These are phyloP conservation scores for Sternotherus odoratus DNA, from an alignment of 2,797 vertebrate species.

Conservation along the genomic window DNA sequence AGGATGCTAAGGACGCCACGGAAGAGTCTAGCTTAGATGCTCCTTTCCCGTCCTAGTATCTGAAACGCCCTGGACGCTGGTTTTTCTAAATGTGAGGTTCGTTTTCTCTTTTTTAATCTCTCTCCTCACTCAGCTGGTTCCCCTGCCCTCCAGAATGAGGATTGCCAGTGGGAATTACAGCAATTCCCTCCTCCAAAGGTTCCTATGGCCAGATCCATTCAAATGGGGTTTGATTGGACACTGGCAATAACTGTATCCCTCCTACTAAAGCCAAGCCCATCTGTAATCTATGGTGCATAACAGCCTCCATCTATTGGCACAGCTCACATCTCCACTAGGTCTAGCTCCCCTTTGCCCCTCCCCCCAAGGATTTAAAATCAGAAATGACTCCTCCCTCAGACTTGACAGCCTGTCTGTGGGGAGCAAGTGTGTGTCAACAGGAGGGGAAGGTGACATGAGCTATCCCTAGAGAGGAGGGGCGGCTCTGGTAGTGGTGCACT, in stretches of 20 bases:
- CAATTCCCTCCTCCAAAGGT: not conserved
- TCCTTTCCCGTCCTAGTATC: not conserved
- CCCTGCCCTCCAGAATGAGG: too few species aligned
- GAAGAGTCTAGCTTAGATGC: not conserved
- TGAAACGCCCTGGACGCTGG: not conserved
- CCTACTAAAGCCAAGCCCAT: not conserved
- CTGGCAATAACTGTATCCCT: not conserved
- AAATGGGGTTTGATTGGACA: not conserved
- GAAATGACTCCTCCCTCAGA: not conserved
- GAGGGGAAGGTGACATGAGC: not conserved
- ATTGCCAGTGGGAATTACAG: not conserved
- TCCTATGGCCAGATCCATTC: not conserved
- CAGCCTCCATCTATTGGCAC: not conserved
- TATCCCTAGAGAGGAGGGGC: not conserved
- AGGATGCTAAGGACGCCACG: not conserved
- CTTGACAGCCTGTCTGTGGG: not conserved
- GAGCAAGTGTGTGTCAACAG: not conserved
- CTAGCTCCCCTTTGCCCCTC: too few species aligned
- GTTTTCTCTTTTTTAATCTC: not conserved
- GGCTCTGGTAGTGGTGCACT: not conserved
- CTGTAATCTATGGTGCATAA: not conserved
- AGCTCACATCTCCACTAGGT: not conserved
- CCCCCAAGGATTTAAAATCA: not conserved
- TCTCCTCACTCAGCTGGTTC: not conserved
- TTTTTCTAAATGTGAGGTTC: not conserved